Evolutionary conservation across 1,140 invertebrate species (phyloP), one percentile per base, ranked within the genome.

Genomic region (Batillaria attramentaria): DNA sequence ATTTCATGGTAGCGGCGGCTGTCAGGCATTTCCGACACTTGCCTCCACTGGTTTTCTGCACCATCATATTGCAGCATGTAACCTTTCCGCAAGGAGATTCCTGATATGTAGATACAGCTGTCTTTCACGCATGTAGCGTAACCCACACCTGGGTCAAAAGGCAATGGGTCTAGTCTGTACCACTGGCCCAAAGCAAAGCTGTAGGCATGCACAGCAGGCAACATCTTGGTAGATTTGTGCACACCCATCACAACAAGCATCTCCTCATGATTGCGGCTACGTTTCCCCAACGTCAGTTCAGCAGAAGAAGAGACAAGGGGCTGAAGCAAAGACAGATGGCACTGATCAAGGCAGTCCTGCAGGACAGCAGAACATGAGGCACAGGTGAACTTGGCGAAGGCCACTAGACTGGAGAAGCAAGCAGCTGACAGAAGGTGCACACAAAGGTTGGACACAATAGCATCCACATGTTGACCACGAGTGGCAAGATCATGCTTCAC

Each of bases 81-180:
- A 16, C 77, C 80, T 43, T 81, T 77, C 18, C 77, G 46, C 37
- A 81, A 65, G n/a, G 80, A 81, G 57, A 81, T 81, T 10, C 85
- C 83, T 10, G 85, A 85, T 42, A 86, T 79, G 57, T 83, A 86
- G 20, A 86, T 65, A 24, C 79, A 66, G 60, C 83, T 84, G 28
- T 82, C 79, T 46, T 83, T 72, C 1, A 84, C 76, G 74, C 83
- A 85, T 2, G 84, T 83, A 31, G 83, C 85, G 77, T 84, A 86
- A 6, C 83, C 85, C 8, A 84, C 85, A 50, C 84, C 84, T 18
- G 82, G 81, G 43, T 86, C 81, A 69, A 83, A 82, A 8, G 83
- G 85, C 42, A 84, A 37, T 24, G 80, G 77, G 28, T 78, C 72
- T 16, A 86, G 62, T 20, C 65, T 62, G 54, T 78, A 79, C 85